phyloP scores from a whole-genome alignment of 2,113 vertebrate genomes.

The Zapus hudsonius region DNA sequence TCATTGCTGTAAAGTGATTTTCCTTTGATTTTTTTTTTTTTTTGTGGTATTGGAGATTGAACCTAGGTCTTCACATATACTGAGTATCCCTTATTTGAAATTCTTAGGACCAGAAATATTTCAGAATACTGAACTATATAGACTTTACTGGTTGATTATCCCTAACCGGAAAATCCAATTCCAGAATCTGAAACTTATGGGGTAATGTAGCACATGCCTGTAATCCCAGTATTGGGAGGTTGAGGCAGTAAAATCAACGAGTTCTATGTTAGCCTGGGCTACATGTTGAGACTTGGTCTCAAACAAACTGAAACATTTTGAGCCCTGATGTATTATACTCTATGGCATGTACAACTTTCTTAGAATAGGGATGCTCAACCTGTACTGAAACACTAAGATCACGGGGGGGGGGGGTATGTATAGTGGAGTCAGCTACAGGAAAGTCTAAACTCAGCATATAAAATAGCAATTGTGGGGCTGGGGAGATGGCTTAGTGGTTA shows the following conservation, averaged over 20 bases:
- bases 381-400: neutral
- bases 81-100: neutral
- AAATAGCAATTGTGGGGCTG: too few species aligned
- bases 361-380: neutral
- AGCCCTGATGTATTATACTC: neutral
- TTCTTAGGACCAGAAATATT: neutral
- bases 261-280: neutral
- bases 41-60: neutral
- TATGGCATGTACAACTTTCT: neutral
- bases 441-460: too few species aligned
- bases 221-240: neutral
- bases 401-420: neutral
- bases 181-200: neutral
- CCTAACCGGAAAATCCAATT: neutral
- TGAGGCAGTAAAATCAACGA: neutral
- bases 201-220: neutral
- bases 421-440: neutral
- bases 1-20: neutral
- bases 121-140: neutral
- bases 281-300: neutral
- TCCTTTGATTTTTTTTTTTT: neutral
- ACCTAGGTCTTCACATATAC: neutral
- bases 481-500: too few species aligned
- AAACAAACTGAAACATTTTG: neutral
- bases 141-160: neutral